These are phyloP conservation scores for Lampris megalopsis DNA, from an alignment of 2,113 vertebrate species.

Conservation along the genomic window DNA sequence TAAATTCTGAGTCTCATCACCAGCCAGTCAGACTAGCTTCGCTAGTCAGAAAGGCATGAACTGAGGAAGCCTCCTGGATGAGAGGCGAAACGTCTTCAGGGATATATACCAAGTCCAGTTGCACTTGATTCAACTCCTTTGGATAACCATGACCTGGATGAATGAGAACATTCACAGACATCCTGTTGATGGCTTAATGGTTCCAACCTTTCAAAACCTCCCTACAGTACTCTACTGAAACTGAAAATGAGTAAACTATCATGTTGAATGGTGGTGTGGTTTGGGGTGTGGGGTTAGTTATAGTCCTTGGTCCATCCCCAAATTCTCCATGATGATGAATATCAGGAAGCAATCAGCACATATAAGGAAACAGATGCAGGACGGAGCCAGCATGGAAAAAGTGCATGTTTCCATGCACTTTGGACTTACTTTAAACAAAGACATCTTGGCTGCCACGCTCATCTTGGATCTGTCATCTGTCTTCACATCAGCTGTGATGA, in stretches of 20 bases:
- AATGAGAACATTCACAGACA: too few species aligned
- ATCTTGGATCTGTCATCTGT: conserved; percentile 83
- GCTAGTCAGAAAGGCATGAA: too few species aligned
- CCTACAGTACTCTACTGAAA: neutral
- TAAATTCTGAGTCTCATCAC: too few species aligned
- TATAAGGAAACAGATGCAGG: neutral
- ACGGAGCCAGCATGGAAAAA: conserved; percentile 11
- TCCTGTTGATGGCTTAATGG: neutral
- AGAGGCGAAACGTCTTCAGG: too few species aligned
- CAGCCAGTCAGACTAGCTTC: too few species aligned
- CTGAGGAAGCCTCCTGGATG: too few species aligned
- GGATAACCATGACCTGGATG: too few species aligned
- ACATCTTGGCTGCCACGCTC: conserved; percentile 88
- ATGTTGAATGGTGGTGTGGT: neutral
- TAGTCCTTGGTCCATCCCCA: neutral
- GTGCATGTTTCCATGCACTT: conserved; percentile 23
- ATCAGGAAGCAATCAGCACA: conserved; percentile 22
- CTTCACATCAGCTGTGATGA: conserved; percentile 78
- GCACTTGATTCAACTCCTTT: too few species aligned
- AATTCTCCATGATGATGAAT: conserved; percentile 27
- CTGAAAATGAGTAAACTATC: neutral
- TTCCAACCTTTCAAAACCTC: neutral
- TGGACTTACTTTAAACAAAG: conserved; percentile 84
- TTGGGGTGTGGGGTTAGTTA: too few species aligned
- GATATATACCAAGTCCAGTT: too few species aligned